These are phyloP conservation scores for Perognathus longimembris DNA, from an alignment of 2,113 vertebrate genomes.

Conservation along the genomic window DNA sequence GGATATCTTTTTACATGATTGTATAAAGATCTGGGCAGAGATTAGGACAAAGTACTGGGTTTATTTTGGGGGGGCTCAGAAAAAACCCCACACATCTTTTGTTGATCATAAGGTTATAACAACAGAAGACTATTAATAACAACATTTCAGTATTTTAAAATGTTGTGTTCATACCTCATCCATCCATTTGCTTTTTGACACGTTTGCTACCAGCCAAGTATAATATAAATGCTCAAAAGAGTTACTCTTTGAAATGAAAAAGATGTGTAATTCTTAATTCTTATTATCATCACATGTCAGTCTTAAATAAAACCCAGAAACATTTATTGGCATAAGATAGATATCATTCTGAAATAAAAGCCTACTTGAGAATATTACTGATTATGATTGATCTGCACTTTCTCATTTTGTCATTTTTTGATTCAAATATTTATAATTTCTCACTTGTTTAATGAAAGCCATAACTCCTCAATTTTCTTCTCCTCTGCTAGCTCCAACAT, in stretches of 20 bases:
- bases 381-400: background rate
- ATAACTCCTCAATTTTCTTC: background rate
- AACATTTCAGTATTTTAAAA: constrained; percentile 47
- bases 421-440: constrained; percentile 41
- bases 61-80: background rate
- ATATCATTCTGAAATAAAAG: constrained; percentile 31
- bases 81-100: background rate
- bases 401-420: background rate
- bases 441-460: constrained; percentile 10
- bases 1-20: background rate
- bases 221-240: constrained; percentile 64
- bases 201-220: constrained; percentile 47
- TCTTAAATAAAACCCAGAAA: constrained; percentile 63
- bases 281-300: constrained; percentile 63
- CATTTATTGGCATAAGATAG: constrained; percentile 69
- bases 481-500: background rate
- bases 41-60: background rate
- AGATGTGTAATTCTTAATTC: constrained; percentile 64
- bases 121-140: constrained; percentile 34
- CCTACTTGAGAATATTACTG: constrained; percentile 6
- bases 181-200: constrained; percentile 62
- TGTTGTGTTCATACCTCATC: constrained; percentile 62
- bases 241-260: constrained; percentile 58
- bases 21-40: background rate
- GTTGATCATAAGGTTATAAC: background rate